Evolutionary conservation across 2,888 invertebrate species (phyloP), one percentile per base, ranked within the genome.

Genomic region (Tipula lateralis): DNA sequence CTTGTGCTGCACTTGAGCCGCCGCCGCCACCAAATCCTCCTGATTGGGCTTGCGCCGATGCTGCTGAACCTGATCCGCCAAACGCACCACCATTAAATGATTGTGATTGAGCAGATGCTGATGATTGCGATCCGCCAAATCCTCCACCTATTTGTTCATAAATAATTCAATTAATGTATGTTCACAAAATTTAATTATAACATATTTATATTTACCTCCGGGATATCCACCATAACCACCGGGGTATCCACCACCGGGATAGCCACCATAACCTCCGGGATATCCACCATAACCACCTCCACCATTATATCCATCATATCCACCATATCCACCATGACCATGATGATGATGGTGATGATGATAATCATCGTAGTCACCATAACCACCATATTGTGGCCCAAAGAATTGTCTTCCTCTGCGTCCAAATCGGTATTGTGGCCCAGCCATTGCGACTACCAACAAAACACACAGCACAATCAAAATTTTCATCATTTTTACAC

Each of bases 221-320:
- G 66, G 66, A 66, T 66, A 66, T 9, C 66, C 66, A 9, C 50
- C 50, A 19, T 50, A 50, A 50, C 50, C 19, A 19, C 50, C 50
- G 50, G 50, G 19, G n/a, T 13, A 44, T 1, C n/a, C n/a, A 44
- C 39, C 39, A 19, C 50, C 19, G 4, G 19, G 50, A 50, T 50
- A 19, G 6, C 50, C 50, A 1, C 66, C 66, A 24, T 66, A 12
- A 0, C 82, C 32, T 7, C 82, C 82, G 7, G 13, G 16, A 82
- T 30, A 30, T 29, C 82, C 82, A 5, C 82, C 30, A 82, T 82
- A 30, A 82, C 82, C 82, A 82, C n/a, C n/a, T 30, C 82, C 82
- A 82, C n/a, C n/a, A 5, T 32, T 1, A 16, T n/a, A 29, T 6
- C 82, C 30, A 30, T n/a, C 80, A 13, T 80, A 80, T 80, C 80